Base-by-base conservation (phyloP, 2,888 invertebrate species). In the Digitonthophagus gazella region DNA sequence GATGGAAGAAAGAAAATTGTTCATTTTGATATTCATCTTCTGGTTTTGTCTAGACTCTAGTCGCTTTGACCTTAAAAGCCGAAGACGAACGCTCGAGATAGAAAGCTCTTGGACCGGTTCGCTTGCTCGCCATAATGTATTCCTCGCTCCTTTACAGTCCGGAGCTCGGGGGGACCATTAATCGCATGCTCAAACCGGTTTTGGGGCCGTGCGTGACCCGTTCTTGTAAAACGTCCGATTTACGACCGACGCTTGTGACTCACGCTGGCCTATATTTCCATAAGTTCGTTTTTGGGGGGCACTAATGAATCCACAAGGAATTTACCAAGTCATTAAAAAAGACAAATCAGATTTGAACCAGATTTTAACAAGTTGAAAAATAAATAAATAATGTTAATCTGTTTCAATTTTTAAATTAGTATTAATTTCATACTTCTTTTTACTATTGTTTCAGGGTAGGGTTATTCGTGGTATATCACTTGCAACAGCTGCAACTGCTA, bases 51-150 rank as follows among this genome's bases (percentile, higher is more conserved):
- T 64, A 64, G n/a, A 44, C 8, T 44, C 28, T 44, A 44, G 28
- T 44, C 28, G 28, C 11, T 44, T 44, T 44, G 28, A 44, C 28
- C 28, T 44, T 44, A 44, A 44, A 44, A 44, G 28, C 28, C 64
- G 15, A 11, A 22, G 8, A 69, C 64, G 63, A 69, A 69, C 69
- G 66, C 66, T 15, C 15, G 61, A 61, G 18, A 18, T 16, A 61
- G 61, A 61, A 61, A 61, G 20, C 16, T 5, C 18, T 72, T 74
- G 67, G 78, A 76, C 67, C 76, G 75, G 65, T 77, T 78, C 79
- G 75, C 78, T 77, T 16, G 75, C 78, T 63, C 79, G 80, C 74
- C 80, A 80, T 79, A 80, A 80, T 80, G 71, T 76, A 77, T 73
- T 64, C 61, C 16, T 20, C 55, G 66, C 66, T 4, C 15, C 19